Base-by-base conservation (phyloP, 2,888 invertebrate species). In the Miltochrista miniata region DNA sequence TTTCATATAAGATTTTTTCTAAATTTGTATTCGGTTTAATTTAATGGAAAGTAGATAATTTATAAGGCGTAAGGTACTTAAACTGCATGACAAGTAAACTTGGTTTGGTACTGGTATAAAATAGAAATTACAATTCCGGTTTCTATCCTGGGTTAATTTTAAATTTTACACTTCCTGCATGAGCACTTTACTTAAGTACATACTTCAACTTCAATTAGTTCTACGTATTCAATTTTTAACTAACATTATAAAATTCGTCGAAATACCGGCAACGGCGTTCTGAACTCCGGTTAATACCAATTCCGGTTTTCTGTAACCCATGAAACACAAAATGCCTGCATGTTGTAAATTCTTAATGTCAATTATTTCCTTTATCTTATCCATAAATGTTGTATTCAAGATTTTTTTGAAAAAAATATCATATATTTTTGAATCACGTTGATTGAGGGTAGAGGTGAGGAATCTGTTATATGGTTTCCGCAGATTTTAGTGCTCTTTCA, bases 291-390 rank as follows among this genome's bases (percentile, higher is more conserved):
- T n/a, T n/a, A n/a, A n/a, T n/a, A n/a, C n/a, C n/a, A n/a, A n/a
- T n/a, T n/a, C 18, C 18, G 18, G 18, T 24, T 48, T 35, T 4
- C 9, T 37, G 2, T 18, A 13, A n/a, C 45, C 10, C 14, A 10
- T 38, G 43, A 18, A 12, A 24, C 34, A 12, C 15, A 31, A 18
- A 39, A 35, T n/a, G 43, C 47, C 37, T 13, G 62, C 56, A 48
- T 47, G 2, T 54, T 65, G 65, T 65, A 60, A 63, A 60, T 56
- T 58, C 64, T 66, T 66, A 51, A 51, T 56, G 64, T 67, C 13
- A 29, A 29, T 12, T 33, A 18, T 18, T 34, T 41, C 11, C 11
- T 31, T 24, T 33, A 7, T 51, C 31, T 57, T 51, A 45, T 8
- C 50, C 46, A 44, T 56, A 50, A 54, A 66, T 24, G 49, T 62